A percentile compares a stretch with the other conserved stretches of the same genome.
phyloP scores from a whole-genome alignment of 2,797 vertebrate genomes.

The Simalia tracyae region DNA sequence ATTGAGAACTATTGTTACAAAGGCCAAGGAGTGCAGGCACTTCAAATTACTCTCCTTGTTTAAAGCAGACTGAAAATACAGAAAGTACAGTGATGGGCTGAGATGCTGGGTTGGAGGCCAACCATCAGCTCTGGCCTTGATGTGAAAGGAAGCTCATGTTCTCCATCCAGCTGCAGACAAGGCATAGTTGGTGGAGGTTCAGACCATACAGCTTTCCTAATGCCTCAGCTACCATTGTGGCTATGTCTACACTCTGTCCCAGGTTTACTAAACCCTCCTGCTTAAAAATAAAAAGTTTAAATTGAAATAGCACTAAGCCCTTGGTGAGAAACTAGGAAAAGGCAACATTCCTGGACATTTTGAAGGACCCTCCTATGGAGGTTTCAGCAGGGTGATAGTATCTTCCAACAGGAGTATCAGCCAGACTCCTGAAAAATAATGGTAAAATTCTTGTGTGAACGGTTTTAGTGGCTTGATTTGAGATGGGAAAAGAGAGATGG shows the following conservation, averaged over 20 bases:
- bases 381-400: neutral
- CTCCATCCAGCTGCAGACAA: neutral
- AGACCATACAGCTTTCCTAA: neutral
- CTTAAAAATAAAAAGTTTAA: neutral
- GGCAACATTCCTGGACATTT: neutral
- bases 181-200: neutral
- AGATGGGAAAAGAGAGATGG: neutral
- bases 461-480: neutral
- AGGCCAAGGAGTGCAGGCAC: no score
- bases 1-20: neutral
- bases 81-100: no score
- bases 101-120: neutral
- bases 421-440: neutral
- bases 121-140: neutral
- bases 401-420: neutral
- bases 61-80: neutral
- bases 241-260: neutral
- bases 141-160: neutral
- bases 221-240: neutral
- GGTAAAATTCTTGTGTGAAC: neutral
- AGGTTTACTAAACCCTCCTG: neutral
- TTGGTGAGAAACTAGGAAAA: neutral
- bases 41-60: no score
- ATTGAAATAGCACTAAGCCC: neutral
- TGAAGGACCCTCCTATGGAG: neutral